Conservation (phyloP, 2,113 vertebrate genomes). For the Helogale parvula region DNA sequence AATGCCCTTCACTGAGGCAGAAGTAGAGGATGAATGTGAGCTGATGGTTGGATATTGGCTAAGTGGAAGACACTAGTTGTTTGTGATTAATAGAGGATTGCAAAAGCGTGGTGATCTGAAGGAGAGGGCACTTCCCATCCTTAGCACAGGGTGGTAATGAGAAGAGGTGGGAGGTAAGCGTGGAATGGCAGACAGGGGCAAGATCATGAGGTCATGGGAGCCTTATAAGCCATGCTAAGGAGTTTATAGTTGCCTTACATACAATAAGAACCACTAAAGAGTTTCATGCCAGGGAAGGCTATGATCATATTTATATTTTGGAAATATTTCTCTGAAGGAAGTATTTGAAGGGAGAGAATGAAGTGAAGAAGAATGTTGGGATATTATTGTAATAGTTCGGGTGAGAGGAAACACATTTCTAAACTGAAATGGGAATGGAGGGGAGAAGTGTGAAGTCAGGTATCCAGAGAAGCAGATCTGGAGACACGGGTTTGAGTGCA, state of each 20-base stretch:
- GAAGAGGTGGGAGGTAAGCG: neutral
- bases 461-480: neutral
- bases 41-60: neutral
- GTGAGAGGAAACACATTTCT: neutral
- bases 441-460: neutral
- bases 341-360: neutral
- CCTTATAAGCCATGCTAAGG: neutral
- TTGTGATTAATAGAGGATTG: neutral
- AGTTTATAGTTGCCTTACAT: neutral
- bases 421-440: neutral
- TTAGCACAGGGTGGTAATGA: neutral
- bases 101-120: neutral
- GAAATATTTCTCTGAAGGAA: slow-evolving; percentile 7
- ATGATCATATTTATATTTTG: neutral
- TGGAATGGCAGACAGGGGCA: neutral
- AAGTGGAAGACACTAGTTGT: neutral
- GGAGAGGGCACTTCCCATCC: neutral
- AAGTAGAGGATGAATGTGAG: neutral
- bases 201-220: neutral
- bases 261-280: neutral
- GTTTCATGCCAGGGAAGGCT: neutral
- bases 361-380: neutral
- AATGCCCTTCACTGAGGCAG: neutral
- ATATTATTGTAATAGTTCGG: neutral
- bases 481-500: neutral